Evolutionary conservation across 2,797 vertebrate genomes (phyloP), one percentile per base, ranked within the genome.

Genomic region (Steatocranus sp.): DNA sequence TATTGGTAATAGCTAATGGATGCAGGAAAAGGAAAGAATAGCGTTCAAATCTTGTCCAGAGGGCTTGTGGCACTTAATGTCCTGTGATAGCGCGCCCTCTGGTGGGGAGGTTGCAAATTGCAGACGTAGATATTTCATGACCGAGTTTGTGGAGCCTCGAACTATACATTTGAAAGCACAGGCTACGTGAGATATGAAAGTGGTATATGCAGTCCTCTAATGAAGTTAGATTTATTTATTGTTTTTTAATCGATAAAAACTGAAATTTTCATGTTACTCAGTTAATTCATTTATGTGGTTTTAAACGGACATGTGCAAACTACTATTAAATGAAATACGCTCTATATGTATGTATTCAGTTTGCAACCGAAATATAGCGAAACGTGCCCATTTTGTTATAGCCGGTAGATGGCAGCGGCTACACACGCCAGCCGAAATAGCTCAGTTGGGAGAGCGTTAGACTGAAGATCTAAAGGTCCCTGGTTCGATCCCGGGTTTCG

Each of bases 361-460:
- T 7, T 46, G 10, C 56, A 32, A 15, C 12, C 34, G 1, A 66
- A 18, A 63, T 8, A 5, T n/a, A 0, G 0, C 58, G 1, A 8
- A 1, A 10, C 14, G 6, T 25, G 12, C 0, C 4, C 0, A 0
- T 46, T 11, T 46, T 70, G 15, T 46, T 12, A 70, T 70, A 46
- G 1, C 2, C 4, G 1, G 1, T 46, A 46, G 41, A 18, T 46
- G 41, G 41, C 3, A 5, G 2, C 0, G 1, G 0, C 0, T 0
- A 0, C 0, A 1, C 3, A 11, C 38, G 2, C 41, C 41, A n/a
- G 93, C 93, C 87, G 90, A 95, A 95, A 95, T 95, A 94, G 92
- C 94, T 94, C 95, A 95, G 94, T 94, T 95, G 93, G 93, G 94
- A 94, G 93, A 95, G 95, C 91, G 89, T 94, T 94, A 94, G 92